phyloP scores from a whole-genome alignment of 23 tunicate genomes.

The Halocynthia roretzi region DNA sequence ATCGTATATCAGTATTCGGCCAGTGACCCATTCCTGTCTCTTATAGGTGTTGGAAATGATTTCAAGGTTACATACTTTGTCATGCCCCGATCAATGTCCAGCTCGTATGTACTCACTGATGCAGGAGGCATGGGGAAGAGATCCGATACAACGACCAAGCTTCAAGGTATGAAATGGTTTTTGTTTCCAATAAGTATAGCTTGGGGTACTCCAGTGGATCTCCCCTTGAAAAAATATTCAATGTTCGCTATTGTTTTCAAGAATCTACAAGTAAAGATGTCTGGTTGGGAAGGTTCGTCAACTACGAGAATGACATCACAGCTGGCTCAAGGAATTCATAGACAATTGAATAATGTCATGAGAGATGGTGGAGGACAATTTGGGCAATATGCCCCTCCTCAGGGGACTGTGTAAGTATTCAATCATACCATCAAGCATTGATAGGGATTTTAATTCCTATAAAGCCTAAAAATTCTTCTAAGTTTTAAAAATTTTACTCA shows the following conservation, averaged over 20 bases:
- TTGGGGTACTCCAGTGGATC: background rate
- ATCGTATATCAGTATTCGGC: too few relatives aligned
- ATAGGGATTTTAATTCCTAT: background rate
- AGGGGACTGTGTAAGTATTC: slow-evolving; percentile 73
- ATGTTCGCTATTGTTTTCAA: background rate
- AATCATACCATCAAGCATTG: background rate
- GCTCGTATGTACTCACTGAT: slow-evolving; percentile 82
- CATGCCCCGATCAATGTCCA: slow-evolving; percentile 95
- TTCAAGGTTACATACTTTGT: slow-evolving; percentile 47
- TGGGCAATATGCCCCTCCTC: slow-evolving; percentile 42
- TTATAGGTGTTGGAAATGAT: slow-evolving; percentile 71
- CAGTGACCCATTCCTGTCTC: background rate
- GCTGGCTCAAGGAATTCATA: slow-evolving; percentile 86
- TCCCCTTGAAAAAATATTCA: background rate
- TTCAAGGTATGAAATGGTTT: slow-evolving; percentile 41
- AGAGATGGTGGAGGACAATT: slow-evolving; percentile 43
- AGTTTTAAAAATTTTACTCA: too few relatives aligned
- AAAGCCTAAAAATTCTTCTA: background rate
- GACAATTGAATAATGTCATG: slow-evolving; percentile 60
- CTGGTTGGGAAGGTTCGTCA: slow-evolving; percentile 73
- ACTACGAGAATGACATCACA: slow-evolving; percentile 94
- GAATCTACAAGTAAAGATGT: slow-evolving; percentile 83
- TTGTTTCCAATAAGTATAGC: background rate
- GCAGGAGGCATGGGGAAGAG: slow-evolving; percentile 72
- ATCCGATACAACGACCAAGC: slow-evolving; percentile 52